phyloP scores from a whole-genome alignment of 2,888 invertebrate species.

The Lottia scabra region DNA sequence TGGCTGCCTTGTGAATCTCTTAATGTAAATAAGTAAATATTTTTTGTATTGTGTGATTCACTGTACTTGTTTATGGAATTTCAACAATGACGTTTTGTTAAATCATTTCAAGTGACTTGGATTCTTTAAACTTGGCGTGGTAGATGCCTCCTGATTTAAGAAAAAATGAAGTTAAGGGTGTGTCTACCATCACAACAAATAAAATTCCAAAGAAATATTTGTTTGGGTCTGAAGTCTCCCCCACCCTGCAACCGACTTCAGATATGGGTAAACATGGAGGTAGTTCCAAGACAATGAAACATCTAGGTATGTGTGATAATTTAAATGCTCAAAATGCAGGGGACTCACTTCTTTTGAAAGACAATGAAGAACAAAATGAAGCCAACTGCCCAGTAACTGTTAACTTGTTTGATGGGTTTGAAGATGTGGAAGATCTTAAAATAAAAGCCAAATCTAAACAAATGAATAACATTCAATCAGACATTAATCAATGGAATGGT shows the following conservation, averaged over 20 bases:
- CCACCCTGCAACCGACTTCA: not conserved
- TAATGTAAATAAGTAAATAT: no score
- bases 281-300: slow-evolving; percentile 21
- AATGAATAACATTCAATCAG: not conserved
- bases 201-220: not conserved
- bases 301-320: slow-evolving; percentile 38
- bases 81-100: not conserved
- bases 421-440: slow-evolving; percentile 49
- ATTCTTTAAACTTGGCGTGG: not conserved
- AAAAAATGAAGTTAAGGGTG: slow-evolving; percentile 16
- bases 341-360: slow-evolving; percentile 21
- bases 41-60: no score
- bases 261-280: not conserved
- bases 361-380: slow-evolving; percentile 7
- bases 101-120: not conserved
- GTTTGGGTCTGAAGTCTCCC: not conserved
- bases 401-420: slow-evolving; percentile 25
- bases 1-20: slow-evolving; percentile 15
- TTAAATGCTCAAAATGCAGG: slow-evolving; percentile 17
- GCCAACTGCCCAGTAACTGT: slow-evolving; percentile 3
- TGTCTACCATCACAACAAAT: not conserved
- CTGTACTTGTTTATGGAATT: no score
- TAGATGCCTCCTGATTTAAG: slow-evolving; percentile 16
- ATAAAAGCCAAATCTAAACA: slow-evolving; percentile 32
- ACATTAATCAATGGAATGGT: not conserved